Evolutionary conservation across 1,140 invertebrate genomes (phyloP).

Genomic region (Bombus pascuorum): DNA sequence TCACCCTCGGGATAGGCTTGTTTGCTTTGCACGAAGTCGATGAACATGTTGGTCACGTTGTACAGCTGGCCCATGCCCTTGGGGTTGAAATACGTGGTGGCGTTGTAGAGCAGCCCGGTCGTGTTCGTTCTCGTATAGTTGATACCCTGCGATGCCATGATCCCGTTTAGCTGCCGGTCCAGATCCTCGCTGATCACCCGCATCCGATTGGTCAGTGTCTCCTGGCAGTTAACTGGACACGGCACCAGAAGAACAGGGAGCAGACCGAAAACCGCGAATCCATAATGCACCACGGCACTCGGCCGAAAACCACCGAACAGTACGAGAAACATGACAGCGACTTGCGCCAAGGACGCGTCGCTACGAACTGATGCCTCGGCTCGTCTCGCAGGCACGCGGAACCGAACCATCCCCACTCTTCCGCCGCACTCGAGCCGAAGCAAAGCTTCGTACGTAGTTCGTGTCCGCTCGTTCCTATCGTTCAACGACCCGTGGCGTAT

Average conservation of each 20-base stretch:
- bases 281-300: slow-evolving; percentile 28
- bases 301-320: slow-evolving; percentile 1
- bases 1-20: slow-evolving; percentile 84
- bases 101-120: slow-evolving; percentile 82
- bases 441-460: not conserved
- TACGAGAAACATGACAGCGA: slow-evolving; percentile 63
- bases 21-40: slow-evolving; percentile 83
- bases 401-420: slow-evolving; percentile 54
- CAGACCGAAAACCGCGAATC: slow-evolving; percentile 20
- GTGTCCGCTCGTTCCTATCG: slow-evolving; percentile 15
- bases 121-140: slow-evolving; percentile 79
- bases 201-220: slow-evolving; percentile 59
- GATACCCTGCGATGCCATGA: slow-evolving; percentile 78
- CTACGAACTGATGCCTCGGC: slow-evolving; percentile 67
- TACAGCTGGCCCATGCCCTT: slow-evolving; percentile 87
- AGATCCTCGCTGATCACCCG: slow-evolving; percentile 79
- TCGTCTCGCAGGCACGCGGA: slow-evolving; percentile 40
- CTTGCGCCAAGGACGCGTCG: slow-evolving; percentile 74
- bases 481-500: not conserved
- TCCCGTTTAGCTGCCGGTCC: slow-evolving; percentile 79
- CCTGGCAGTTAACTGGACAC: slow-evolving; percentile 47
- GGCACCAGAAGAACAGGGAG: slow-evolving; percentile 36
- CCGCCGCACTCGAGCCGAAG: not conserved
- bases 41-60: slow-evolving; percentile 85
- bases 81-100: slow-evolving; percentile 85